phyloP scores from a whole-genome alignment of 2,888 invertebrate species.

The Taphrorychus bicolor region DNA sequence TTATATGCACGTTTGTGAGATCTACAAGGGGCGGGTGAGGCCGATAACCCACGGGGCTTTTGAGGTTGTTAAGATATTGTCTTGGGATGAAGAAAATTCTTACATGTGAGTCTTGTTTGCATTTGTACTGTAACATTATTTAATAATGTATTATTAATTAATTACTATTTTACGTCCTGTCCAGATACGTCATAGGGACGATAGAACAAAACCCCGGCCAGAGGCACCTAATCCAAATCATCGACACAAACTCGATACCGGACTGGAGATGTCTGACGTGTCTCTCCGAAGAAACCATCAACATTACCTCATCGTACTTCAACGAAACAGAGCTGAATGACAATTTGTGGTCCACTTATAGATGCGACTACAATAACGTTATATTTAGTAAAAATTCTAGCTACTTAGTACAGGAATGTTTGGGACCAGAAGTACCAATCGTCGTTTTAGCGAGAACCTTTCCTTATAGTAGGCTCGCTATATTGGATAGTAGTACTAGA shows the following conservation, averaged over 20 bases:
- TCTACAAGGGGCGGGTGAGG: conserved; percentile 57
- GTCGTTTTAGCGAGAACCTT: conserved; percentile 69
- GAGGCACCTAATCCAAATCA: conserved; percentile 81
- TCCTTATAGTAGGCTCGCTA: conserved; percentile 66
- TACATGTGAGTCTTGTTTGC: conserved; percentile 67
- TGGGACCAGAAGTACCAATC: conserved; percentile 78
- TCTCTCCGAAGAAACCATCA: conserved; percentile 60
- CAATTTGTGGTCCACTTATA: conserved; percentile 55
- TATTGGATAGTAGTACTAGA: conserved; percentile 73
- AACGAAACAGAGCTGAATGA: conserved; percentile 61
- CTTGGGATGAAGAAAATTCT: conserved; percentile 78
- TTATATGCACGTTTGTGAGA: conserved; percentile 65
- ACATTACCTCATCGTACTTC: conserved; percentile 58
- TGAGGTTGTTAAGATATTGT: conserved; percentile 75
- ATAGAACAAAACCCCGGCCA: conserved; percentile 79
- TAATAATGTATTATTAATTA: too few relatives aligned
- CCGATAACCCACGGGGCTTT: conserved; percentile 77
- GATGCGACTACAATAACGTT: conserved; percentile 68
- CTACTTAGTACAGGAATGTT: conserved; percentile 66
- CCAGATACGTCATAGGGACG: conserved; percentile 83
- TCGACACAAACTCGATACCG: conserved; percentile 57
- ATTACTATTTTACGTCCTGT: conserved; percentile 36
- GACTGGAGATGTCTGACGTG: conserved; percentile 70
- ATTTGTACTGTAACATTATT: too few relatives aligned
- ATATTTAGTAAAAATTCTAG: conserved; percentile 65